Evolutionary conservation across 2,888 invertebrate species (phyloP).

Genomic region (Pollenia angustigena): DNA sequence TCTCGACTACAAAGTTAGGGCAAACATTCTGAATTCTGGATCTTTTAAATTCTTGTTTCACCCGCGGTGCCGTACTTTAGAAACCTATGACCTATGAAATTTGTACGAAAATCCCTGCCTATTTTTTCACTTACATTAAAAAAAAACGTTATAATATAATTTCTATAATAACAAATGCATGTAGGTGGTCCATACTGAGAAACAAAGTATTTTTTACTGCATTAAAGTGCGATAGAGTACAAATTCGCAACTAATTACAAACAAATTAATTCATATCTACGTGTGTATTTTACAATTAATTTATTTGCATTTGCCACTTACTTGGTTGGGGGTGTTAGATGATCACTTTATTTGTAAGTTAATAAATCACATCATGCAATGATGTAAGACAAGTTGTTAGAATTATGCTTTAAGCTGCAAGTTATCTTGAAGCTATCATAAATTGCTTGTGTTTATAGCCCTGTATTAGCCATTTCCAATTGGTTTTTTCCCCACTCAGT

Average conservation of each 20-base stretch:
- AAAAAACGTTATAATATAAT: background rate
- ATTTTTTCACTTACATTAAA: too few relatives aligned
- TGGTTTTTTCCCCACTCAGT: too few relatives aligned
- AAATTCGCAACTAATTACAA: constrained; percentile 1
- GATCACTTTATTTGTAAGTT: background rate
- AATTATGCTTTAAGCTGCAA: constrained; percentile 1
- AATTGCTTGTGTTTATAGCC: constrained; percentile 21
- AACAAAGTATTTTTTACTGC: background rate
- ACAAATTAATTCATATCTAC: background rate
- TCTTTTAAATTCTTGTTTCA: too few relatives aligned
- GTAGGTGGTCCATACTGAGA: background rate
- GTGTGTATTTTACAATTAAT: constrained; percentile 9
- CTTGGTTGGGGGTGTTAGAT: background rate
- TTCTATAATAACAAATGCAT: background rate
- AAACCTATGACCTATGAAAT: too few relatives aligned
- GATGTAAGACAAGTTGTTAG: constrained; percentile 6
- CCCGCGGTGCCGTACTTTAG: too few relatives aligned
- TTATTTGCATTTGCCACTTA: background rate
- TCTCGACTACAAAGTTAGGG: too few relatives aligned
- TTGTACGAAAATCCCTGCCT: too few relatives aligned
- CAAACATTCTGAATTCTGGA: too few relatives aligned
- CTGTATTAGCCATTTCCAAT: background rate
- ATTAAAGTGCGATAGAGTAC: background rate
- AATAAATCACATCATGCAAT: constrained; percentile 20
- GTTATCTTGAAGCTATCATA: constrained; percentile 22